Evolutionary conservation across 2,888 invertebrate genomes (phyloP).

Genomic region (Zonitis immaculata): DNA sequence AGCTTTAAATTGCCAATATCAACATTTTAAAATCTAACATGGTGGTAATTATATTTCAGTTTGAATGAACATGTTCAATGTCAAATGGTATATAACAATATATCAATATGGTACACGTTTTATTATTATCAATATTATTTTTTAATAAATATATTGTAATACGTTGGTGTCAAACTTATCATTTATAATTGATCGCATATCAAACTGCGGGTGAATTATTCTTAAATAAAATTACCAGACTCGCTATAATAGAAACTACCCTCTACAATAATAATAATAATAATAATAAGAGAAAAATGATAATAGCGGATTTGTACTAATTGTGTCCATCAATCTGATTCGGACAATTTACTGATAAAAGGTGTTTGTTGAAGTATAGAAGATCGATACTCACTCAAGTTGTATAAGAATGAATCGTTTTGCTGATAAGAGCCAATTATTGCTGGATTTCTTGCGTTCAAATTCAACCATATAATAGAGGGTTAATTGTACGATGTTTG

Average conservation of each 20-base stretch:
- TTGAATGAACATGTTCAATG: slow-evolving; percentile 1
- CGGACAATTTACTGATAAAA: slow-evolving; percentile 14
- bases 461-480: neutral
- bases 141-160: neutral
- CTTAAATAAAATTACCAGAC: too few relatives aligned
- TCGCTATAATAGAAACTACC: too few relatives aligned
- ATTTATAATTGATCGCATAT: neutral
- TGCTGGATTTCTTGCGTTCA: slow-evolving; percentile 15
- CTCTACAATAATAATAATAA: too few relatives aligned
- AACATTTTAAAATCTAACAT: slow-evolving; percentile 1
- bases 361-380: slow-evolving; percentile 23
- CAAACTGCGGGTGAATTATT: neutral
- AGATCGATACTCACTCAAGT: slow-evolving; percentile 21
- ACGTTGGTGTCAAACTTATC: neutral
- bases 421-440: slow-evolving; percentile 28
- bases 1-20: slow-evolving; percentile 1
- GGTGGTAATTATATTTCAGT: slow-evolving; percentile 1
- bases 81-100: neutral
- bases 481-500: slow-evolving; percentile 12
- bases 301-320: slow-evolving; percentile 2
- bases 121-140: neutral
- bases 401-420: slow-evolving; percentile 20
- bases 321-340: slow-evolving; percentile 16
- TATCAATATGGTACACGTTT: neutral
- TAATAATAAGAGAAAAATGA: neutral